phyloP scores from a whole-genome alignment of 2,888 invertebrate genomes.

The Eristalis arbustorum region DNA sequence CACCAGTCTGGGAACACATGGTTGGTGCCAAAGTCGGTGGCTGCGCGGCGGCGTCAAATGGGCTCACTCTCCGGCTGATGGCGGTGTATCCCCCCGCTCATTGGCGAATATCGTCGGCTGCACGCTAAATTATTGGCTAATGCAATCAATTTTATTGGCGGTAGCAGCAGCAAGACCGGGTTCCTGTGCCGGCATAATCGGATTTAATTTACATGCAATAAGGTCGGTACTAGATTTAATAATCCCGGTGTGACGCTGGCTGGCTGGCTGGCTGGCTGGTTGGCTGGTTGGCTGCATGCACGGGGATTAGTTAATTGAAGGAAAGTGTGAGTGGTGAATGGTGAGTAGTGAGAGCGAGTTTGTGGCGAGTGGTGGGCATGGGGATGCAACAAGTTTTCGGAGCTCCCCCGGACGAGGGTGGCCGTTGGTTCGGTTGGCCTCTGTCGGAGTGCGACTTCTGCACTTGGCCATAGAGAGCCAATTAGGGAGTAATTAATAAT shows the following conservation, averaged over 20 bases:
- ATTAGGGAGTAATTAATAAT: slow-evolving; percentile 70
- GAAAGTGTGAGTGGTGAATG: slow-evolving; percentile 44
- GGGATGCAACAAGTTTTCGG: neutral
- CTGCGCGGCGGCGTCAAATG: neutral
- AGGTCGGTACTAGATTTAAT: slow-evolving; percentile 67
- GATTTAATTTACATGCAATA: slow-evolving; percentile 69
- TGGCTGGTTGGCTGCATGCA: neutral
- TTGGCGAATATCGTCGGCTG: slow-evolving; percentile 39
- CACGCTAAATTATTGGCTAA: slow-evolving; percentile 63
- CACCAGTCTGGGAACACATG: slow-evolving; percentile 67
- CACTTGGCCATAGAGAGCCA: slow-evolving; percentile 66
- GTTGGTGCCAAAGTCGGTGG: slow-evolving; percentile 28
- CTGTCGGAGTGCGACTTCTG: slow-evolving; percentile 47
- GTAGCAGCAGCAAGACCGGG: slow-evolving; percentile 34
- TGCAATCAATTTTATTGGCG: slow-evolving; percentile 68
- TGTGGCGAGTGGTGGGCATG: neutral
- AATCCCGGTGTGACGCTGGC: slow-evolving; percentile 61
- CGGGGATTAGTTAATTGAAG: slow-evolving; percentile 68
- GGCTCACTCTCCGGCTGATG: neutral
- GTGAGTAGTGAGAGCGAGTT: neutral
- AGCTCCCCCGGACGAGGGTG: neutral
- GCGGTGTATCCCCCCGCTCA: slow-evolving; percentile 9
- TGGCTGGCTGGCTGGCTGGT: neutral
- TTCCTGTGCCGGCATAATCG: slow-evolving; percentile 50
- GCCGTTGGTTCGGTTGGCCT: slow-evolving; percentile 7